phyloP scores from a whole-genome alignment of 2,113 vertebrate genomes.

The Labeo rohita region DNA sequence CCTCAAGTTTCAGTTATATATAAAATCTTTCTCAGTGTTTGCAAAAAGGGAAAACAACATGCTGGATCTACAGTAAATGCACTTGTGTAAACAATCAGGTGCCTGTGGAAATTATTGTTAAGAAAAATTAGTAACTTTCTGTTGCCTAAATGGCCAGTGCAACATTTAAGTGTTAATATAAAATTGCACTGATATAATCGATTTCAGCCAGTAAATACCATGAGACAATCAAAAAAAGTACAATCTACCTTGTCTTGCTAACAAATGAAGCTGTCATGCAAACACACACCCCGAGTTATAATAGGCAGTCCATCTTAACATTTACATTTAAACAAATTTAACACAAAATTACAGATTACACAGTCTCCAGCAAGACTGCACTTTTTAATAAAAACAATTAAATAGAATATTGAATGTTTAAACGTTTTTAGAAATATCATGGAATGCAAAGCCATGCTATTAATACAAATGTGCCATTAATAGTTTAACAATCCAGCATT shows the following conservation, averaged over 20 bases:
- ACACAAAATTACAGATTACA: not conserved
- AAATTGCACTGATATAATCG: not conserved
- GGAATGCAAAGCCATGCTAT: not conserved
- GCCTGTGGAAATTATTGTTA: not conserved
- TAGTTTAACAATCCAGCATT: not conserved
- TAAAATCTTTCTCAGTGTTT: not conserved
- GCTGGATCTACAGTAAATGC: not conserved
- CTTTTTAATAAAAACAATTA: not conserved
- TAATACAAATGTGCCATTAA: not conserved
- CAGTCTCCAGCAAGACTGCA: not conserved
- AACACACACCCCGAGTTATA: not conserved
- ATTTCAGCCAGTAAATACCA: not conserved
- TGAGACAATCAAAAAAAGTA: not conserved
- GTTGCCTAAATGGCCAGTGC: not conserved
- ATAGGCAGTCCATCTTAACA: not conserved
- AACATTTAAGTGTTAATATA: not conserved
- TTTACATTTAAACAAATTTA: not conserved
- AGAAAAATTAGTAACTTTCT: not conserved
- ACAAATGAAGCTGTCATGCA: not conserved
- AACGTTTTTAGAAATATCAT: not conserved
- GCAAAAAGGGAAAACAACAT: conserved; percentile 1
- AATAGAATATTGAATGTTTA: not conserved
- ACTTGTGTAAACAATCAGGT: not conserved
- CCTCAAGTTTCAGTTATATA: not conserved
- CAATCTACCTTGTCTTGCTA: not conserved